phyloP scores from a whole-genome alignment of 2,797 vertebrate genomes.

The Acrossocheilus fasciatus region DNA sequence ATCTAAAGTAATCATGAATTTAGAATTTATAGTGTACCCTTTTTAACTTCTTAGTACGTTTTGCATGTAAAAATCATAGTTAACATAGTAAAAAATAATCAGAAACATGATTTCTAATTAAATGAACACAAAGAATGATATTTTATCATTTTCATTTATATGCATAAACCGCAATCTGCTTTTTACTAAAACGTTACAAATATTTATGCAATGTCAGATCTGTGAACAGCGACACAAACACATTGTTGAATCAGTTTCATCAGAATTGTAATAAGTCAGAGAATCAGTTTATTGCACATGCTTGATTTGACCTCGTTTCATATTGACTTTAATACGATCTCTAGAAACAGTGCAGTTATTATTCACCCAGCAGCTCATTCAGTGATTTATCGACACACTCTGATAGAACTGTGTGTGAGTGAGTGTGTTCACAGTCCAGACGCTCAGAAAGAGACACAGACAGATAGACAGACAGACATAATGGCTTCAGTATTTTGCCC shows the following conservation, averaged over 20 bases:
- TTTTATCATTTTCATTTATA: background rate
- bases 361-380: background rate
- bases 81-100: background rate
- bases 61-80: background rate
- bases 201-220: background rate
- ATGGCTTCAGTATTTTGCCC: background rate
- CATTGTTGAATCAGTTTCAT: background rate
- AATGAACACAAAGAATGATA: background rate
- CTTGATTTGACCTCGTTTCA: background rate
- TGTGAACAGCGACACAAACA: background rate
- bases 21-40: background rate
- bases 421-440: constrained; percentile 17
- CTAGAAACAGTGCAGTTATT: background rate
- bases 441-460: background rate
- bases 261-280: background rate
- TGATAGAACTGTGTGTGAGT: background rate
- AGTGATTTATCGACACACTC: background rate
- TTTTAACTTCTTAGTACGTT: background rate
- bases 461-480: background rate
- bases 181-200: background rate
- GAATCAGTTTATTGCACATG: background rate
- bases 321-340: background rate
- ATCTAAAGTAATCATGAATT: background rate
- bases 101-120: background rate
- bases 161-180: background rate